Evolutionary conservation across 2,888 invertebrate genomes (phyloP).

Genomic region (Diaperis boleti): DNA sequence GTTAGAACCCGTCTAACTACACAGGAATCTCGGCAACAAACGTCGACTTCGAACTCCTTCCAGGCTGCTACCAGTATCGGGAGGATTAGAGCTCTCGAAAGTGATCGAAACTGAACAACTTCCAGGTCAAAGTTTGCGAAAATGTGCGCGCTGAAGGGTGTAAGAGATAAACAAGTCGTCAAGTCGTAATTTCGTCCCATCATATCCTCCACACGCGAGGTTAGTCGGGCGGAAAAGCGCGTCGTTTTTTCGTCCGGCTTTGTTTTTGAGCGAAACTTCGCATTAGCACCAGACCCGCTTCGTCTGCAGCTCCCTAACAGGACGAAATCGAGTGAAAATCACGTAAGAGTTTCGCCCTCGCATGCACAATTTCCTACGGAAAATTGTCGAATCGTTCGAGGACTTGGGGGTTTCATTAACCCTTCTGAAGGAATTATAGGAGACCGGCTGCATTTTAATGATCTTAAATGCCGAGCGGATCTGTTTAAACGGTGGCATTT

Average conservation of each 20-base stretch:
- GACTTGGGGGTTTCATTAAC: constrained; percentile 27
- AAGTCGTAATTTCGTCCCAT: constrained; percentile 1
- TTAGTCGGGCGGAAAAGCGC: background rate
- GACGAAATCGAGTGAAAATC: constrained; percentile 15
- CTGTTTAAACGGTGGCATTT: constrained; percentile 1
- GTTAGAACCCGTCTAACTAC: background rate
- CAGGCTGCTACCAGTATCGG: background rate
- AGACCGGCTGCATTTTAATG: constrained; percentile 26
- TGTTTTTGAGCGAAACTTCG: background rate
- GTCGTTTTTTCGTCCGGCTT: background rate
- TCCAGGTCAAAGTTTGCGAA: background rate
- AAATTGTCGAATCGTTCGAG: background rate
- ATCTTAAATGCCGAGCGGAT: constrained; percentile 6
- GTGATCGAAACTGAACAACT: constrained; percentile 5
- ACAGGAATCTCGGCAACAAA: background rate
- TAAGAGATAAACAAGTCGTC: constrained; percentile 15
- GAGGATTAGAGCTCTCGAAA: background rate
- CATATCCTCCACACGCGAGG: background rate
- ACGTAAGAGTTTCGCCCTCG: constrained; percentile 12
- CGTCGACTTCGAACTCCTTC: background rate
- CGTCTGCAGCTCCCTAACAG: constrained; percentile 2
- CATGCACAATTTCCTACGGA: constrained; percentile 14
- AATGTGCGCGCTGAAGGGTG: constrained; percentile 10
- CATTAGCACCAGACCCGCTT: constrained; percentile 5
- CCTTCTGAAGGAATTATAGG: constrained; percentile 21